Evolutionary conservation across 1,140 invertebrate species (phyloP).

Genomic region (Calephelis virginiensis): DNA sequence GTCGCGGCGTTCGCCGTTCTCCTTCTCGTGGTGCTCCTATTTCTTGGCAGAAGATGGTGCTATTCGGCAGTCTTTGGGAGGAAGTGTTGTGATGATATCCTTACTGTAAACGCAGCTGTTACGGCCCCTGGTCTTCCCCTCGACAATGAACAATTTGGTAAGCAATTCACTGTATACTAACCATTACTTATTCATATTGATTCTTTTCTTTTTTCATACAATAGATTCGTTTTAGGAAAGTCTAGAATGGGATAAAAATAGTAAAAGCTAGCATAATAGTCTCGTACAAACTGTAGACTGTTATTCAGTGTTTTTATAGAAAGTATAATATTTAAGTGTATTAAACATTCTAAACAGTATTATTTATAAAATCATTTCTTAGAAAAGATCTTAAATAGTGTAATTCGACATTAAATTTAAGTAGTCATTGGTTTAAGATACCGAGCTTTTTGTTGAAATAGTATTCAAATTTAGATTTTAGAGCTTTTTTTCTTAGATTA

Average conservation of each 20-base stretch:
- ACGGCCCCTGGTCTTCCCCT: slow-evolving; percentile 45
- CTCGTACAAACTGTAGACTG: too few relatives aligned
- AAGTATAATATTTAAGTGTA: too few relatives aligned
- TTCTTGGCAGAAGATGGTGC: slow-evolving; percentile 68
- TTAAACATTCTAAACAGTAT: too few relatives aligned
- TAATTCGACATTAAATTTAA: too few relatives aligned
- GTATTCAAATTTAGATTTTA: slow-evolving; percentile 20
- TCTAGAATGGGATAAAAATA: too few relatives aligned
- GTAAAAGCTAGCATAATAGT: too few relatives aligned
- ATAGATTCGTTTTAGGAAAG: neutral
- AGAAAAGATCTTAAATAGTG: too few relatives aligned
- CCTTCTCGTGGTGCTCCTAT: slow-evolving; percentile 66
- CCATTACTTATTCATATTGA: neutral
- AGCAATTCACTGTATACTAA: neutral
- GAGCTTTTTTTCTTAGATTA: slow-evolving; percentile 11
- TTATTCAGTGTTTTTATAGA: too few relatives aligned
- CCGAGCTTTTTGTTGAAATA: neutral
- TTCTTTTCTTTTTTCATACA: neutral
- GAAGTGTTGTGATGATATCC: slow-evolving; percentile 67
- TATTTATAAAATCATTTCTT: too few relatives aligned
- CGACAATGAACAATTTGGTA: slow-evolving; percentile 68
- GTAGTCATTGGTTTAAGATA: too few relatives aligned
- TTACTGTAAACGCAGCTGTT: slow-evolving; percentile 55
- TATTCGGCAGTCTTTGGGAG: slow-evolving; percentile 51
- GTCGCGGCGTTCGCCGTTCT: slow-evolving; percentile 67